Evolutionary conservation across 2,113 vertebrate genomes (phyloP).

Genomic region (Agapornis roseicollis): DNA sequence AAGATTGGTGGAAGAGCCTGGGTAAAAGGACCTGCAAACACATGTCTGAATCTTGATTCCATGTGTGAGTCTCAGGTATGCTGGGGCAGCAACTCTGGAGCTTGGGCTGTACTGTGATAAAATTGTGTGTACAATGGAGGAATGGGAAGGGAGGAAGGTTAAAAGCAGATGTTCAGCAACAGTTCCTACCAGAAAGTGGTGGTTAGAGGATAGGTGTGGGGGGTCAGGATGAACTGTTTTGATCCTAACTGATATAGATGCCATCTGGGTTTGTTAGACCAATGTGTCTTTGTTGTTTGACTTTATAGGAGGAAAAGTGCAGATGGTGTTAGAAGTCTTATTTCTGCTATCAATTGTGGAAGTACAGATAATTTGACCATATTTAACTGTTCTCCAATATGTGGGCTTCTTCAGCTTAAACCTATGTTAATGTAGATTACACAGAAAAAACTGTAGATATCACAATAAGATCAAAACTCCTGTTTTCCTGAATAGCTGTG

Average conservation of each 20-base stretch:
- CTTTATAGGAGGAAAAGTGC: background rate
- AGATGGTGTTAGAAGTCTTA: background rate
- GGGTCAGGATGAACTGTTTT: background rate
- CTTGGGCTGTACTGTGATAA: background rate
- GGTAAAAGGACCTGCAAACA: conserved; percentile 77
- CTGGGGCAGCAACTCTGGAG: background rate
- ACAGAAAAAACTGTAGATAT: background rate
- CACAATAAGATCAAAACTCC: background rate
- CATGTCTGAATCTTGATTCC: conserved; percentile 68
- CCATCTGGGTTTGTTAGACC: background rate
- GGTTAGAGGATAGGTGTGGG: background rate
- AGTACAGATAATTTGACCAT: background rate
- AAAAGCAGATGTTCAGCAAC: background rate
- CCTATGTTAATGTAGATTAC: background rate
- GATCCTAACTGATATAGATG: background rate
- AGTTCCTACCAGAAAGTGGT: background rate
- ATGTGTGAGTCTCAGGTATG: conserved; percentile 97
- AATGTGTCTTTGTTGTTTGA: background rate
- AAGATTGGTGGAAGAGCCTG: conserved; percentile 91
- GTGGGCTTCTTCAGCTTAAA: background rate
- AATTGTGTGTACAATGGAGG: background rate
- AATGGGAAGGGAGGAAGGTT: background rate
- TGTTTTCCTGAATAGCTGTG: background rate
- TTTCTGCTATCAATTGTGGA: background rate
- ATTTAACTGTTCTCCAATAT: background rate